Evolutionary conservation across 2,888 invertebrate genomes (phyloP).

Genomic region (Encarsia formosa): DNA sequence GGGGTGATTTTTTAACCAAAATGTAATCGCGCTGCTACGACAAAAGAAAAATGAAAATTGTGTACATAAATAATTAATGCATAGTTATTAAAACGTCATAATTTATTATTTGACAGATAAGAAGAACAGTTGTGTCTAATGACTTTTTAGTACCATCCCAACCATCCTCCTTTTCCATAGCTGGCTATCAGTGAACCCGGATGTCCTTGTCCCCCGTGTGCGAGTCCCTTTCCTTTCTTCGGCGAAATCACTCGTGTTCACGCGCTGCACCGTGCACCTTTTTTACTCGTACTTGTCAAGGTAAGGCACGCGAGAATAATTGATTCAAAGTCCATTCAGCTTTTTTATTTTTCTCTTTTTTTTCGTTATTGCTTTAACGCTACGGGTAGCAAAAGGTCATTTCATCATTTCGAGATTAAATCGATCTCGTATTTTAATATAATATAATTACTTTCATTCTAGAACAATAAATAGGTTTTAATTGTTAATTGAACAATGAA

Average conservation of each 20-base stretch:
- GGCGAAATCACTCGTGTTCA: slow-evolving; percentile 15
- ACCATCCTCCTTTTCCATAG: slow-evolving; percentile 9
- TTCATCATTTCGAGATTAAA: slow-evolving; percentile 3
- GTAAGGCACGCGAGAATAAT: slow-evolving; percentile 16
- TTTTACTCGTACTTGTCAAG: slow-evolving; percentile 17
- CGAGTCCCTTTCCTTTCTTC: slow-evolving; percentile 16
- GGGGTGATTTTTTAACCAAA: slow-evolving; percentile 21
- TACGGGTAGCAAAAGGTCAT: not conserved
- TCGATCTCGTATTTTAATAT: not conserved
- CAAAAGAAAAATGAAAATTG: slow-evolving; percentile 33
- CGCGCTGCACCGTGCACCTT: not conserved
- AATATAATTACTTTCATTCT: slow-evolving; percentile 8
- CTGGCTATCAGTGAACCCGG: slow-evolving; percentile 14
- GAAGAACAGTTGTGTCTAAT: slow-evolving; percentile 15
- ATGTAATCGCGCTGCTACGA: slow-evolving; percentile 28
- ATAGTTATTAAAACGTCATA: slow-evolving; percentile 43
- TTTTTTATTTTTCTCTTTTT: not conserved
- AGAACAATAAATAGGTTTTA: slow-evolving; percentile 11
- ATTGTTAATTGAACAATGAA: not conserved
- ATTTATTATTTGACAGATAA: slow-evolving; percentile 38
- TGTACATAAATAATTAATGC: slow-evolving; percentile 44
- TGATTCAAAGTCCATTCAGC: slow-evolving; percentile 5
- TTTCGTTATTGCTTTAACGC: slow-evolving; percentile 2
- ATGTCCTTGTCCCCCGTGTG: slow-evolving; percentile 15
- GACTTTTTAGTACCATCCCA: slow-evolving; percentile 6